Percentiles rank a stretch among this genome's conserved stretches.
phyloP scores from a whole-genome alignment of 2,113 vertebrate genomes.

The Progne subis region DNA sequence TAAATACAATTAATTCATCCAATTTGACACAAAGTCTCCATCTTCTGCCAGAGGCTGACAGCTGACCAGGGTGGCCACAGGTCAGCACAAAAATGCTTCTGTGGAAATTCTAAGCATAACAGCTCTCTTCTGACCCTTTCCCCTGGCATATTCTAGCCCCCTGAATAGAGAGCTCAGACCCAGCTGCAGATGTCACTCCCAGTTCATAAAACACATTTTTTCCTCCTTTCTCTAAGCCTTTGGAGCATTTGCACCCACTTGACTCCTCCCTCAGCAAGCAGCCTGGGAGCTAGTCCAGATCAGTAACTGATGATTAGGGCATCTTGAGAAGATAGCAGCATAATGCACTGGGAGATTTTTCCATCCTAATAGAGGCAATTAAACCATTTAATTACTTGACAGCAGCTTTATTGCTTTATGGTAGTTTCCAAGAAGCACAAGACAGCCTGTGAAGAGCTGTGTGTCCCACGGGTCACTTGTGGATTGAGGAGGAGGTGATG shows the following conservation, averaged over 20 bases:
- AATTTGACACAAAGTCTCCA: background rate
- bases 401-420: background rate
- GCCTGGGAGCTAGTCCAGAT: background rate
- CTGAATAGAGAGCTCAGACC: background rate
- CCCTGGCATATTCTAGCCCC: background rate
- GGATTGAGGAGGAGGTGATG: background rate
- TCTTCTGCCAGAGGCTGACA: background rate
- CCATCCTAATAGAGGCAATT: conserved; percentile 16
- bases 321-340: background rate
- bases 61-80: background rate
- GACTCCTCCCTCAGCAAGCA: background rate
- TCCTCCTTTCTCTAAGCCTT: background rate
- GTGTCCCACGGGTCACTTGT: background rate
- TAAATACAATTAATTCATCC: background rate
- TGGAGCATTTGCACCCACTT: background rate
- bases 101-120: background rate
- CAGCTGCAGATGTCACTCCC: background rate
- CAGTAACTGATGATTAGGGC: background rate
- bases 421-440: background rate
- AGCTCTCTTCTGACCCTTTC: background rate
- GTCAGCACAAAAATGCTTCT: background rate
- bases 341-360: background rate
- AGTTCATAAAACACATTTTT: background rate
- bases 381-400: conserved; percentile 19
- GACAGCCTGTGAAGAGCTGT: background rate